Evolutionary conservation across 1,140 invertebrate species (phyloP).

Genomic region (Cydia splendana): DNA sequence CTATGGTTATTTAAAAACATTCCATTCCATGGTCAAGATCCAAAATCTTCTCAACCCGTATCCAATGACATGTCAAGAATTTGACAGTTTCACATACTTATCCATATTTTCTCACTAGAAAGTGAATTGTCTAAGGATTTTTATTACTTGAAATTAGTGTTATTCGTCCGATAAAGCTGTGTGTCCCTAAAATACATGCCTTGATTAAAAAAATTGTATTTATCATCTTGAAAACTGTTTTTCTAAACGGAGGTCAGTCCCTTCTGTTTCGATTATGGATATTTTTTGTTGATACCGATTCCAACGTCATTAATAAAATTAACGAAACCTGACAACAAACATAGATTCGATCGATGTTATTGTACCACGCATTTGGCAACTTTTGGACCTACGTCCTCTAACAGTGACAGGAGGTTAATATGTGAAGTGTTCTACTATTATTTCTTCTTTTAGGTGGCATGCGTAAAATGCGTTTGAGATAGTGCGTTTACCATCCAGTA

Average conservation of each 20-base stretch:
- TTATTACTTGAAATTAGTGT: conserved; percentile 7
- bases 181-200: neutral
- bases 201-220: neutral
- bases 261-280: conserved; percentile 29
- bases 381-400: conserved; percentile 44
- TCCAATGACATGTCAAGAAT: conserved; percentile 46
- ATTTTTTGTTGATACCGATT: conserved; percentile 30
- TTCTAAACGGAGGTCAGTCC: conserved; percentile 19
- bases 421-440: conserved; percentile 34
- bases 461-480: conserved; percentile 41
- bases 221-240: neutral
- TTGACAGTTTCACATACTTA: conserved; percentile 48
- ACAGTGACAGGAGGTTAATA: conserved; percentile 49
- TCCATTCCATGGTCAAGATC: conserved; percentile 25
- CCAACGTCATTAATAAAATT: conserved; percentile 18
- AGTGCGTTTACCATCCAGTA: conserved; percentile 33
- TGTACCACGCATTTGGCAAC: conserved; percentile 39
- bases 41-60: conserved; percentile 39
- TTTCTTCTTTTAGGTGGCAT: conserved; percentile 50
- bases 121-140: conserved; percentile 25
- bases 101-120: conserved; percentile 35
- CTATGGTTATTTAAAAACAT: conserved; percentile 24
- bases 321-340: conserved; percentile 15
- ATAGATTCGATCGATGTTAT: conserved; percentile 32
- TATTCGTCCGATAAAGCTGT: neutral